Evolutionary conservation across 2,888 invertebrate genomes (phyloP).

Genomic region (Ectemnius continuus): DNA sequence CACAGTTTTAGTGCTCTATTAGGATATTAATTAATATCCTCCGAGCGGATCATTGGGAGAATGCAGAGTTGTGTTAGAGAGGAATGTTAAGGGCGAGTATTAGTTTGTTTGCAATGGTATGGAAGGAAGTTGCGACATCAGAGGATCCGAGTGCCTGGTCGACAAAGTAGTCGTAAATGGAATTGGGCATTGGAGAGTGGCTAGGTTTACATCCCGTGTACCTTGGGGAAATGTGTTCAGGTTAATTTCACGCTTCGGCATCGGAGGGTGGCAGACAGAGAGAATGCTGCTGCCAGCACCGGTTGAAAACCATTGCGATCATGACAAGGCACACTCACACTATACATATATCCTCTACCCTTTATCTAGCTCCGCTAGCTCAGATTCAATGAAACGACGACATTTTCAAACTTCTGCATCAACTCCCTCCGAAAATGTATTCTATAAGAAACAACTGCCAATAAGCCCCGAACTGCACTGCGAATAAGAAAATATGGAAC

Average conservation of each 20-base stretch:
- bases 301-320: slow-evolving; percentile 49
- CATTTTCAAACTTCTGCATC: slow-evolving; percentile 18
- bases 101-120: slow-evolving; percentile 4
- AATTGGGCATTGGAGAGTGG: slow-evolving; percentile 60
- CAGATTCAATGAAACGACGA: slow-evolving; percentile 42
- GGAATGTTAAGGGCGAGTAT: too few relatives aligned
- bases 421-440: too few relatives aligned
- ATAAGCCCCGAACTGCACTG: too few relatives aligned
- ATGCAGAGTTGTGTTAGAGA: too few relatives aligned
- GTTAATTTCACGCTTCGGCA: slow-evolving; percentile 70
- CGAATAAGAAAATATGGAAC: too few relatives aligned
- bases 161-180: slow-evolving; percentile 57
- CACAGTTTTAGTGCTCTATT: too few relatives aligned
- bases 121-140: slow-evolving; percentile 28
- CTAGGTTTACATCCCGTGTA: slow-evolving; percentile 60
- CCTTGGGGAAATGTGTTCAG: slow-evolving; percentile 68
- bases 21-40: too few relatives aligned
- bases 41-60: too few relatives aligned
- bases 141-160: not conserved
- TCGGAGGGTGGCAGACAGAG: slow-evolving; percentile 39
- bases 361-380: slow-evolving; percentile 45
- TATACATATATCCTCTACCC: slow-evolving; percentile 27
- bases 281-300: slow-evolving; percentile 35
- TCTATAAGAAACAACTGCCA: too few relatives aligned
- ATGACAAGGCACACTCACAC: slow-evolving; percentile 38